These are phyloP conservation scores for Hylomyscus alleni DNA, from an alignment of 2,797 vertebrate species.

Conservation along the genomic window DNA sequence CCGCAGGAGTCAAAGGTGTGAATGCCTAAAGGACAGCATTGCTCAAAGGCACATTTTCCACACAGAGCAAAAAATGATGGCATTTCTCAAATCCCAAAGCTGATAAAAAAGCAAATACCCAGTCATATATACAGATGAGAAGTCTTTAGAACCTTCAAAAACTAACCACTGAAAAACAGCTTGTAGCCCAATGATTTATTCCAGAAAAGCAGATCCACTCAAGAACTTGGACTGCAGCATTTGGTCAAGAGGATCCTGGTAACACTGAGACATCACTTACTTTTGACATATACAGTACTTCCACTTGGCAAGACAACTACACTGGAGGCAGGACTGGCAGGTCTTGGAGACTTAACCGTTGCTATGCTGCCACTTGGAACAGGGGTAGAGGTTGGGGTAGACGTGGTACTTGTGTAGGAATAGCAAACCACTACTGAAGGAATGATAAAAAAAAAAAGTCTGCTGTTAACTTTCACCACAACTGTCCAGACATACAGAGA, in stretches of 20 bases:
- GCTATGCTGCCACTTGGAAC: slow-evolving; percentile 93
- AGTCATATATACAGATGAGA: slow-evolving; percentile 67
- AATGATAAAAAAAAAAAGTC: slow-evolving; percentile 83
- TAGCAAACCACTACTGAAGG: slow-evolving; percentile 97
- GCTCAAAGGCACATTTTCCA: slow-evolving; percentile 70
- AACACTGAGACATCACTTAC: slow-evolving; percentile 90
- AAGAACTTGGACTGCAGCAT: slow-evolving; percentile 63
- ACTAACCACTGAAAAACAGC: slow-evolving; percentile 69
- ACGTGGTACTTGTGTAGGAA: slow-evolving; percentile 98
- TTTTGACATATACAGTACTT: slow-evolving; percentile 98
- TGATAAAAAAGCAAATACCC: slow-evolving; percentile 71
- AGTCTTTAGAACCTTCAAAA: slow-evolving; percentile 71
- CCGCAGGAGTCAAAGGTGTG: slow-evolving; percentile 55
- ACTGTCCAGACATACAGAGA: slow-evolving; percentile 75
- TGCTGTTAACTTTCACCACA: slow-evolving; percentile 84
- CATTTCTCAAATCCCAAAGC: slow-evolving; percentile 64
- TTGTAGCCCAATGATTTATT: slow-evolving; percentile 64
- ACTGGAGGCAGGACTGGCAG: slow-evolving; percentile 97
- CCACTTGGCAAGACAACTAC: slow-evolving; percentile 98
- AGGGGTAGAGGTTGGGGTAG: slow-evolving; percentile 94
- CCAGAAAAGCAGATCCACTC: slow-evolving; percentile 65
- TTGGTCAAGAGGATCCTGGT: slow-evolving; percentile 74
- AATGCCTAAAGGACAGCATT: slow-evolving; percentile 37
- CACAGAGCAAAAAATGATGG: slow-evolving; percentile 54
- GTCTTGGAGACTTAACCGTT: slow-evolving; percentile 95